Base-by-base conservation (phyloP, 2,888 invertebrate genomes). In the Drosophila pseudotakahashii region DNA sequence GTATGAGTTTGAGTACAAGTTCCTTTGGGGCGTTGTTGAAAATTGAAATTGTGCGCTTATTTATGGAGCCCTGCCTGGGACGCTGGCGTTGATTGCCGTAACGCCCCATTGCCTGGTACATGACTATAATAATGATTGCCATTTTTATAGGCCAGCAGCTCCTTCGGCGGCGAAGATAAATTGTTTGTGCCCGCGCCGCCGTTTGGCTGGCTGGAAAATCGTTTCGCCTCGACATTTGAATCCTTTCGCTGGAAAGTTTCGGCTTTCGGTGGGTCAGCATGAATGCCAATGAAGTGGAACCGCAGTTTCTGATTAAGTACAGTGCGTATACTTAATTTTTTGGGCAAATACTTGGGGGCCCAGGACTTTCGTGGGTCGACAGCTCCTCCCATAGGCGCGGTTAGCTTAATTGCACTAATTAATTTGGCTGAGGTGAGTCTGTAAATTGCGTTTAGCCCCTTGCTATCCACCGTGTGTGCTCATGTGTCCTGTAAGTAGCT, bases 31-130 rank as follows among this genome's bases (percentile, higher is more conserved):
- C 67, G 45, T 32, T 34, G 66, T 60, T 75, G 82, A 79, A 83
- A 88, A 88, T 83, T 83, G 82, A 83, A 83, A 88, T 77, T 82
- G 75, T 85, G 86, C 75, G 86, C 75, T 73, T 88, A 81, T 88
- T 82, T 88, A 73, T 79, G 75, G 69, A 77, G 62, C 34, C 26
- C 72, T 75, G 52, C 62, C 48, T 79, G 74, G 55, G 58, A 60
- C 82, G 67, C 75, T 78, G 77, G 88, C 82, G 82, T 82, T 82
- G 82, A 82, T 82, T 82, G 88, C 86, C 74, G 82, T 88, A 77
- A 88, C 88, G 88, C 82, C 82, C 88, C 82, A 79, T 82, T 85
- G 88, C 82, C 86, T 81, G 81, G 88, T 71, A 85, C 88, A 85
- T 81, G 82, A 73, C 79, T 81, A 76, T 83, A 82, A 82, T 82